These are phyloP conservation scores for Amitus sp. DNA, from an alignment of 2,888 invertebrate species.

Conservation along the genomic window DNA sequence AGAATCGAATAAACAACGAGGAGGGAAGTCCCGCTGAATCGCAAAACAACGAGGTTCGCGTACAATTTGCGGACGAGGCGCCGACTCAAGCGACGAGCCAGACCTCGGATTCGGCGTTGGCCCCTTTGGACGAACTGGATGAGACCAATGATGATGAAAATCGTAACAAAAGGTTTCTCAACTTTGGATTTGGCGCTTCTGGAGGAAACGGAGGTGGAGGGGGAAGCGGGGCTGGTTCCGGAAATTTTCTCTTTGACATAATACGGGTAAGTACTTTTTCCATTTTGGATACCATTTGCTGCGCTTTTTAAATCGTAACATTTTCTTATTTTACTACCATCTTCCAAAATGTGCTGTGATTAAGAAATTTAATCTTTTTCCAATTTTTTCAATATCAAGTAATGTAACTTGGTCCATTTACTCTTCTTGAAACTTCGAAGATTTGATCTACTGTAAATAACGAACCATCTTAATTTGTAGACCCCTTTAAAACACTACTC, in stretches of 20 bases:
- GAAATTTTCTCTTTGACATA: constrained; percentile 89
- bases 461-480: too few species aligned
- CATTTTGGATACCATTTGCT: too few species aligned
- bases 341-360: too few species aligned
- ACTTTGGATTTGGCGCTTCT: constrained; percentile 69
- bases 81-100: constrained; percentile 71
- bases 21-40: constrained; percentile 70
- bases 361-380: too few species aligned
- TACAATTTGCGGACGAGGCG: constrained; percentile 69
- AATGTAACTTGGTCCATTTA: too few species aligned
- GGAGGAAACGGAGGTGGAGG: constrained; percentile 57
- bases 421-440: too few species aligned
- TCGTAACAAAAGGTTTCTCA: constrained; percentile 83
- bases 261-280: constrained; percentile 90
- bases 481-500: too few species aligned
- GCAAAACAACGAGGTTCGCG: constrained; percentile 72
- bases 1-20: constrained; percentile 61
- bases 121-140: constrained; percentile 77
- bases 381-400: too few species aligned
- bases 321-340: too few species aligned
- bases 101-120: constrained; percentile 75
- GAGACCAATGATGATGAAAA: constrained; percentile 81
- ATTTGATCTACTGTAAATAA: too few species aligned
- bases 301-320: too few species aligned
- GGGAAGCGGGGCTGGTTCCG: constrained; percentile 75